Base-by-base conservation (phyloP, 2,888 invertebrate genomes). In the Drosophila birchii region DNA sequence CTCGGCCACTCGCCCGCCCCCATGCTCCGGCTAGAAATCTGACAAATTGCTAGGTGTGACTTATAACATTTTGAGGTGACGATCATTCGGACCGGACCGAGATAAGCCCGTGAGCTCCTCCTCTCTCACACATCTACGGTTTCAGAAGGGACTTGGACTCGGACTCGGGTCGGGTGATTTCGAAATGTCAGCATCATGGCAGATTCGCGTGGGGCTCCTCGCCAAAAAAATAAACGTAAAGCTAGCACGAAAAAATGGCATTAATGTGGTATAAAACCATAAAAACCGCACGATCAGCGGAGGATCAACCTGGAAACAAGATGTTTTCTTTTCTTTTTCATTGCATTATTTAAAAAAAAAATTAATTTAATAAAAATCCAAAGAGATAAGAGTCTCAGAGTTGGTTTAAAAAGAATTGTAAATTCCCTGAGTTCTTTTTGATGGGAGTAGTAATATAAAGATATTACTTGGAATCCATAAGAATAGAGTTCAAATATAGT, bases 211-310 rank as follows among this genome's bases (percentile, higher is more conserved):
- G 71, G 59, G 51, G 45, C 62, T 77, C 55, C 56, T 66, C 66
- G 69, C 58, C 70, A 23, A 57, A 26, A 57, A 26, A 74, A 47
- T 26, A 43, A 14, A 34, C n/a, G 32, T 23, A 56, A 38, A 62
- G 69, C 39, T 29, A 29, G 34, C 39, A 34, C 38, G 32, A 47
- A 69, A 29, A 36, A 69, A 47, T 64, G 71, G 59, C 78, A 68
- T 78, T 78, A 75, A 64, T 58, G 76, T 62, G 74, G 71, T 63
- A 67, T 66, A 72, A 80, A 79, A 77, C 75, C 88, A 77, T 66
- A 78, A 86, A 91, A 91, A 91, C 91, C 91, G 89, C 91, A 91
- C 85, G 88, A 89, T 91, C 91, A 91, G 91, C 91, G 86, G 84
- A 80, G 81, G 84, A 89, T 90, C 90, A 90, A 90, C 78, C 84